These are phyloP conservation scores for Drosophila baimaii DNA, from an alignment of 1,140 invertebrate genomes.

Conservation along the genomic window DNA sequence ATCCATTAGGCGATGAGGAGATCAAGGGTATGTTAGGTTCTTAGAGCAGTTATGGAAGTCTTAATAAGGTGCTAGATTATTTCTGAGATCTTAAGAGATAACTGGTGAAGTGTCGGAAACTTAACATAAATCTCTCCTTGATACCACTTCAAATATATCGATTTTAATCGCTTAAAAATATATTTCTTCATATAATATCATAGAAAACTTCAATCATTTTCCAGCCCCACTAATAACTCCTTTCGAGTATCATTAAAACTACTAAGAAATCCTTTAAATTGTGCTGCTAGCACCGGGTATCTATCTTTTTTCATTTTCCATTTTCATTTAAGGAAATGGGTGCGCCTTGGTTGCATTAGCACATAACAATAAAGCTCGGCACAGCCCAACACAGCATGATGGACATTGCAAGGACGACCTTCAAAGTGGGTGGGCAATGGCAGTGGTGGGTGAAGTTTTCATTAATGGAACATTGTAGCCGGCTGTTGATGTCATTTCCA, in stretches of 20 bases:
- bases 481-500: conserved; percentile 25
- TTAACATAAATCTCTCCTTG: too few relatives aligned
- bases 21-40: not conserved
- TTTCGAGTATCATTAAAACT: not conserved
- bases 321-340: conserved; percentile 35
- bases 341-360: conserved; percentile 40
- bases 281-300: not conserved
- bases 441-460: conserved; percentile 24
- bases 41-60: not conserved
- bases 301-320: conserved; percentile 1
- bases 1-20: not conserved
- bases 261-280: not conserved
- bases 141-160: not conserved
- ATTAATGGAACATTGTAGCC: conserved; percentile 30
- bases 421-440: conserved; percentile 15
- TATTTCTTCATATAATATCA: not conserved
- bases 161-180: not conserved
- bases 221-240: not conserved
- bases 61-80: too few relatives aligned
- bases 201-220: not conserved
- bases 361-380: conserved; percentile 25
- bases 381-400: conserved; percentile 31
- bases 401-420: conserved; percentile 51
- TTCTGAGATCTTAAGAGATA: too few relatives aligned
- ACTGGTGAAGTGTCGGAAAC: too few relatives aligned